Base-by-base conservation (phyloP, 64 coral and sea anemone species). In the Pocillopora damicornis region DNA sequence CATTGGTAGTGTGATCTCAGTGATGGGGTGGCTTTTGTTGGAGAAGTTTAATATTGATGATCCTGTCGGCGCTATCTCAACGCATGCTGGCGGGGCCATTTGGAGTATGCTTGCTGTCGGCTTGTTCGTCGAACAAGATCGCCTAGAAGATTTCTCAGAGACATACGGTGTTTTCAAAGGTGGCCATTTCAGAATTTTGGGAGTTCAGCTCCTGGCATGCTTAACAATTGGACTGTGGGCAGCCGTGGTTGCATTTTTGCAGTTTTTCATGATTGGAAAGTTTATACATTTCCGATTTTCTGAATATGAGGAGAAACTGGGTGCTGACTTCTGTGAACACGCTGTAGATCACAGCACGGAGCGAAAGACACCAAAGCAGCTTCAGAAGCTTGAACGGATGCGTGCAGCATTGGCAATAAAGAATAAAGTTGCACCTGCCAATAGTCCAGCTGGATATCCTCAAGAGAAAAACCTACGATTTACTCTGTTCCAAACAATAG, bases 41-140 rank as follows among this genome's bases (percentile, higher is more conserved):
- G 93, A 91, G 38, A 89, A 79, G 61, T 77, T 91, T 9, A 81
- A 91, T 61, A 83, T 95, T 58, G 93, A 95, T n/a, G 93, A 95
- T 59, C 93, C 93, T 14, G 93, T 95, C 57, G 89, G 93, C 11
- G 86, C 89, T 15, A 81, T 95, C 16, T 78, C 93, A 4, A 91
- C 79, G 22, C 93, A 95, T 61, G 89, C 89, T 2, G 93, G 93
- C 4, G 89, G 78, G 9, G 75, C 93, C 18, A 77, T 95, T 11
- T 95, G 93, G 93, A 74, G 89, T 23, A 95, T 95, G 93, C 57
- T 95, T n/a, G 93, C 93, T 58, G 93, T 95, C 18, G 93, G 89
- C 23, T 87, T 95, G 78, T 95, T 95, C 51, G 93, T 95, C 15
- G 93, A 95, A 20, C 79, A 75, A 11, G 93, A 95, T 36, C 67